Base-by-base conservation (phyloP, 1,140 invertebrate genomes). In the Bombus cullumanus region DNA sequence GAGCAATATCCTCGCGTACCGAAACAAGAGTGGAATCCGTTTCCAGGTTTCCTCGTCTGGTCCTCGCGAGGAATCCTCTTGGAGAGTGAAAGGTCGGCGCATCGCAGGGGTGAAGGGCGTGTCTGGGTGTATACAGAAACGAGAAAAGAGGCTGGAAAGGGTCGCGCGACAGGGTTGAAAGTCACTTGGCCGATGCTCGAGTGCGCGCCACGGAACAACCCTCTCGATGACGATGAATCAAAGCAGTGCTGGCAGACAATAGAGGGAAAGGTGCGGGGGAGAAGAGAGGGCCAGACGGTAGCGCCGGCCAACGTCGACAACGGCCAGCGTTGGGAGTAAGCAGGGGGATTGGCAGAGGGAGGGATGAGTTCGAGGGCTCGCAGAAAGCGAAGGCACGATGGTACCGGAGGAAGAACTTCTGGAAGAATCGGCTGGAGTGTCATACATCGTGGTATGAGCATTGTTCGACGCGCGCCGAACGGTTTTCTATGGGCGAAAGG, bases 191-290 rank as follows among this genome's bases (percentile, higher is more conserved):
- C 87, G 85, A 68, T 80, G 62, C 81, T 93, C 82, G 83, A 93
- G 93, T 91, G 88, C 86, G 88, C 86, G n/a, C 69, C 64, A 75
- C 83, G 83, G 77, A 72, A 85, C 83, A 83, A 89, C 86, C 88
- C 91, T 92, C 92, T 93, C 91, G 92, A 94, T 93, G 91, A 91
- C 89, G 89, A 90, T 92, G 93, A 94, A 93, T 92, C 93, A 93
- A 93, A 93, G 92, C 86, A 90, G 75, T 79, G 84, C 31, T 62
- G 74, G 66, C 82, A 89, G 88, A 92, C 92, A 92, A 92, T 92
- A 82, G 86, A 62, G 87, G 68, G 76, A 73, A 82, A 31, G 80
- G 59, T 43, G 28, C 18, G 78, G 22, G 31, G 25, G 8, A 8
- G 25, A 8, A 41, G 41, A 69, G 64, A 77, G 66, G 82, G 47